Conservation (phyloP, 2,797 vertebrate species). For the Pseudochromis fuscus region DNA sequence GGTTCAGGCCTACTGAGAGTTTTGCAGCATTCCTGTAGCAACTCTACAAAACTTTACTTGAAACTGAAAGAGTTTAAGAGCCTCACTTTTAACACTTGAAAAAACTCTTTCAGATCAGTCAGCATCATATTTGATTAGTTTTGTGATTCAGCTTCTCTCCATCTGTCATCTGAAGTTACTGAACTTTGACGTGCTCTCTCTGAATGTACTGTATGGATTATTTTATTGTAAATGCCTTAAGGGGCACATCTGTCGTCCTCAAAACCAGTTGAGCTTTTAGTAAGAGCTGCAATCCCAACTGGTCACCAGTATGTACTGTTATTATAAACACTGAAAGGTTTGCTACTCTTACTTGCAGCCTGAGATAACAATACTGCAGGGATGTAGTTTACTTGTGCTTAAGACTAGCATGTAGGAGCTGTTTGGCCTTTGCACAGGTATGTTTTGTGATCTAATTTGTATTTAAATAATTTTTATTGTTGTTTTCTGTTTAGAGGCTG, state of each 20-base stretch:
- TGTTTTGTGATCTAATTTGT: slow-evolving; percentile 1
- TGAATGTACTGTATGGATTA: slow-evolving; percentile 25
- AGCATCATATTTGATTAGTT: neutral
- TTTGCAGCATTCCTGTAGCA: slow-evolving; percentile 2
- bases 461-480: neutral
- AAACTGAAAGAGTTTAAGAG: neutral
- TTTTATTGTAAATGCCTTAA: slow-evolving; percentile 16
- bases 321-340: slow-evolving; percentile 11
- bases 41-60: slow-evolving; percentile 7
- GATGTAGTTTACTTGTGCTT: slow-evolving; percentile 11
- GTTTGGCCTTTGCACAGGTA: slow-evolving; percentile 13
- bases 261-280: slow-evolving; percentile 11
- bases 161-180: neutral
- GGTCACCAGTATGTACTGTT: slow-evolving; percentile 21
- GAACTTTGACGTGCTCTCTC: neutral
- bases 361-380: neutral
- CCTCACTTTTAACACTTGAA: neutral
- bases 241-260: neutral
- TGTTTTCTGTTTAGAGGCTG: slow-evolving; percentile 6
- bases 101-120: slow-evolving; percentile 9
- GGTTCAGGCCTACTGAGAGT: slow-evolving; percentile 41
- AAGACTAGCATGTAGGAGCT: neutral
- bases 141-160: neutral
- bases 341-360: slow-evolving; percentile 21
- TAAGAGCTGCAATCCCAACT: slow-evolving; percentile 26